Evolutionary conservation across 1,140 invertebrate species (phyloP).

Genomic region (Lasioglossum baleicum): DNA sequence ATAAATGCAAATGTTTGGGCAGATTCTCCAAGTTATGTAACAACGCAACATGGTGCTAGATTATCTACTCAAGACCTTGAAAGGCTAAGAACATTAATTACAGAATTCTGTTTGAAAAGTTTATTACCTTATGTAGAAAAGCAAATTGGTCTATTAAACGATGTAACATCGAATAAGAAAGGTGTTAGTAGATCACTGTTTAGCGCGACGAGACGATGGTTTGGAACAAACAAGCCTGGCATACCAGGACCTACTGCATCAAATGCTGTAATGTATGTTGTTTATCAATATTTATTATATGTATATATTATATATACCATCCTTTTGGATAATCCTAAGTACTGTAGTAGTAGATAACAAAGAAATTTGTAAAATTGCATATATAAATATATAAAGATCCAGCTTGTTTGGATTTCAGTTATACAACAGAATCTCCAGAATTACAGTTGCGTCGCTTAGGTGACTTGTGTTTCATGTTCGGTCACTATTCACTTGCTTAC

Average conservation of each 20-base stretch:
- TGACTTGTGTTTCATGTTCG: constrained; percentile 98
- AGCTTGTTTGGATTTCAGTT: constrained; percentile 81
- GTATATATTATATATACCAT: background rate
- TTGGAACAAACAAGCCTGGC: constrained; percentile 92
- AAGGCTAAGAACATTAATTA: constrained; percentile 90
- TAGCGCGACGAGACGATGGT: constrained; percentile 96
- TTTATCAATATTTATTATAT: constrained; percentile 26
- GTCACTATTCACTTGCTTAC: constrained; percentile 95
- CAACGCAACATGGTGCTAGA: constrained; percentile 85
- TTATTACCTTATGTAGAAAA: constrained; percentile 94
- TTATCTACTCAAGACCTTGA: constrained; percentile 91
- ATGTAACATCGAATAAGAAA: constrained; percentile 92
- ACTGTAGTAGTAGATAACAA: background rate
- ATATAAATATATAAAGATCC: constrained; percentile 41
- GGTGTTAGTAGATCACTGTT: constrained; percentile 94
- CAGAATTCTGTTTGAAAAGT: constrained; percentile 92
- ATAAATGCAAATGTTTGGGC: constrained; percentile 83
- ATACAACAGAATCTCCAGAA: constrained; percentile 94
- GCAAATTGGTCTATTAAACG: constrained; percentile 90
- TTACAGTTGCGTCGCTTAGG: constrained; percentile 94
- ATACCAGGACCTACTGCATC: constrained; percentile 82
- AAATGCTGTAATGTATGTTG: constrained; percentile 89
- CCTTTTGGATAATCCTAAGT: background rate
- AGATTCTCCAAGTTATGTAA: constrained; percentile 77
- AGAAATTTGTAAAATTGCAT: background rate